These are phyloP conservation scores for Ammodytes dubius DNA, from an alignment of 2,113 vertebrate genomes.

Conservation along the genomic window DNA sequence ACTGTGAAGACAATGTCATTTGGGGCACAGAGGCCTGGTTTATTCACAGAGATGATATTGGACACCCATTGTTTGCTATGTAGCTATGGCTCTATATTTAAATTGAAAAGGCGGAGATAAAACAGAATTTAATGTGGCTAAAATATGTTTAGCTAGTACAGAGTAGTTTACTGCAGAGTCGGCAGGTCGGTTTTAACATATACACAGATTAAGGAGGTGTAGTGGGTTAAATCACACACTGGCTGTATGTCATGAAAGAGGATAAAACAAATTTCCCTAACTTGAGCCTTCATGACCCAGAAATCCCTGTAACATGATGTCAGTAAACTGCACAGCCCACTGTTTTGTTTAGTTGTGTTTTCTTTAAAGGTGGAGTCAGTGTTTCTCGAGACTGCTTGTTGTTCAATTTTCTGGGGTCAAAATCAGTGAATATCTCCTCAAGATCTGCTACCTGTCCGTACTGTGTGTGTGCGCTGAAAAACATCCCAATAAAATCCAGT, in stretches of 20 bases:
- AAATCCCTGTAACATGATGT: background rate
- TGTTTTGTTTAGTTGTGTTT: too few relatives aligned
- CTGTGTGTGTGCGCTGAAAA: too few relatives aligned
- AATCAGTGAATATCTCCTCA: too few relatives aligned
- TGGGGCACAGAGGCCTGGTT: constrained; percentile 8
- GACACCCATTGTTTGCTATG: background rate
- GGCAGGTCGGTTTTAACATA: background rate
- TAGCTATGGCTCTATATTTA: background rate
- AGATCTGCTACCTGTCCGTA: too few relatives aligned
- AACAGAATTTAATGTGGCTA: background rate
- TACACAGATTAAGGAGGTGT: background rate
- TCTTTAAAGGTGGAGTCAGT: too few relatives aligned
- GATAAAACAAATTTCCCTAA: background rate
- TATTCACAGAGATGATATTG: background rate
- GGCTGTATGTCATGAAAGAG: background rate
- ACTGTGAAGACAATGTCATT: constrained; percentile 34
- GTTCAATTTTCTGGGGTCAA: too few relatives aligned
- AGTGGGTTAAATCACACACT: background rate
- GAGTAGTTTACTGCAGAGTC: too few relatives aligned
- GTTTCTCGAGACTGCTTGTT: too few relatives aligned
- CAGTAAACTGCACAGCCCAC: too few relatives aligned
- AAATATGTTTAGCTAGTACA: background rate
- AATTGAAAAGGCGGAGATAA: background rate
- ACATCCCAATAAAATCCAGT: too few relatives aligned
- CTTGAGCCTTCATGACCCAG: constrained; percentile 2